Base-by-base conservation (phyloP, 2,113 vertebrate genomes). In the Sarotherodon lohbergeri region DNA sequence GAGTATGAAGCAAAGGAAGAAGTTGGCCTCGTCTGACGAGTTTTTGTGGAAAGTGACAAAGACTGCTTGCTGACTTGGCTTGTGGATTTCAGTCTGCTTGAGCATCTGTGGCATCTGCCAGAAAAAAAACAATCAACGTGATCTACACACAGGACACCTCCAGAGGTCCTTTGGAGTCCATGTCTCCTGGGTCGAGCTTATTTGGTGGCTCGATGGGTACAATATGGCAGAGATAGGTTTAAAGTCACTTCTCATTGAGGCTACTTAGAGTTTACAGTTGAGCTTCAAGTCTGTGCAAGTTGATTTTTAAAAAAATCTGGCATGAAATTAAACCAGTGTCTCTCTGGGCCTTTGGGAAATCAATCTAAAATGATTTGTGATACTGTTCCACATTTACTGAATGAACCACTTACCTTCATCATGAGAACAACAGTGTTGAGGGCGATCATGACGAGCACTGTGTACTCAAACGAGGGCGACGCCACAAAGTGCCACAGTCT, bases 401-500 rank as follows among this genome's bases (percentile, higher is more conserved):
- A 41, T 24, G 10, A 52, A 36, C 27, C 10, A 10, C 50, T 88
- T 94, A 99, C 99, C 98, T 99, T 99, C 98, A 99, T 99, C 99
- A 99, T 99, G 81, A 99, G 97, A 86, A 99, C 98, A 56, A 99
- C 97, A 0, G 99, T 99, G 96, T 99, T 99, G 87, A 99, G 96
- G 0, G 99, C 99, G 32, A 99, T 99, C 99, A 99, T 99, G 92
- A 98, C 97, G 95, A 99, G 97, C 93, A 99, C 98, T 6, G 98
- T 99, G 95, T 99, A 98, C 91, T 99, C 99, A 4, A 99, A 99
- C 3, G 98, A 99, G 0, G 98, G 98, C 0, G 99, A 99, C 3
- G 99, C 98, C 93, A 99, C 99, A 4, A 99, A 99, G 92, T 99
- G 98, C 99, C 99, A 99, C 55, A 99, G 97, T 0, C 97, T 96